These are phyloP conservation scores for Gobius niger DNA, from an alignment of 2,113 vertebrate species.

Conservation along the genomic window DNA sequence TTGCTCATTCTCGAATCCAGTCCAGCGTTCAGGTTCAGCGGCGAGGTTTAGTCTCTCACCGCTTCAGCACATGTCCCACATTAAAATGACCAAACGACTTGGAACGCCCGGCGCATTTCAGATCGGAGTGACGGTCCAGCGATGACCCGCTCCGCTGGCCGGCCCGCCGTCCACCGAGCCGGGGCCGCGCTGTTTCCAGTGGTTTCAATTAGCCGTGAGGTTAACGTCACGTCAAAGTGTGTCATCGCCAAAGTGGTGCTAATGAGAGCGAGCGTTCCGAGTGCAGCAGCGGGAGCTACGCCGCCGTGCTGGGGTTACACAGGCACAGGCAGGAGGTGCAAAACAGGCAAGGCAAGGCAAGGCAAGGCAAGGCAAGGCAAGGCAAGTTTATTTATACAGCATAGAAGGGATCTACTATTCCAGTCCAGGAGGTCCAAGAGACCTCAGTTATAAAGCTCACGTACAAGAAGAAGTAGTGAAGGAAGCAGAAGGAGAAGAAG, in stretches of 20 bases:
- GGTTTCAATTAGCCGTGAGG: slow-evolving; percentile 26
- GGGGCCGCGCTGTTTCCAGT: not conserved
- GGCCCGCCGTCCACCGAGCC: slow-evolving; percentile 8
- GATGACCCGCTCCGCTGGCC: slow-evolving; percentile 29
- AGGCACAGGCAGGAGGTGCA: slow-evolving; percentile 20
- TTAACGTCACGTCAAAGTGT: slow-evolving; percentile 10
- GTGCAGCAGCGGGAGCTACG: slow-evolving; percentile 29
- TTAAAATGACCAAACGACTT: slow-evolving; percentile 13
- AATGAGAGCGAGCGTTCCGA: slow-evolving; percentile 33
- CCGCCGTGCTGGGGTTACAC: slow-evolving; percentile 19
- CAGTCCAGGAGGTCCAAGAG: too few relatives aligned
- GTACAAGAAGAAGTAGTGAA: too few relatives aligned
- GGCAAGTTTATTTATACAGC: too few relatives aligned
- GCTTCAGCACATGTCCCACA: not conserved
- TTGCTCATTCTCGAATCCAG: slow-evolving; percentile 20
- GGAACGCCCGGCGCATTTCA: slow-evolving; percentile 13
- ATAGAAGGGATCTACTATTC: too few relatives aligned
- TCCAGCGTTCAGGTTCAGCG: slow-evolving; percentile 8
- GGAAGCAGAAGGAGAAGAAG: too few relatives aligned
- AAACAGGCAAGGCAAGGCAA: too few relatives aligned
- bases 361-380: too few relatives aligned
- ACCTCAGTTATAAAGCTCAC: too few relatives aligned
- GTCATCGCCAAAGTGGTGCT: slow-evolving; percentile 21
- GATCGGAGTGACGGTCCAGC: slow-evolving; percentile 17
- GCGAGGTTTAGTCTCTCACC: slow-evolving; percentile 20